phyloP scores from a whole-genome alignment of 2,797 vertebrate species.

The Amblyopsis hoosieri region DNA sequence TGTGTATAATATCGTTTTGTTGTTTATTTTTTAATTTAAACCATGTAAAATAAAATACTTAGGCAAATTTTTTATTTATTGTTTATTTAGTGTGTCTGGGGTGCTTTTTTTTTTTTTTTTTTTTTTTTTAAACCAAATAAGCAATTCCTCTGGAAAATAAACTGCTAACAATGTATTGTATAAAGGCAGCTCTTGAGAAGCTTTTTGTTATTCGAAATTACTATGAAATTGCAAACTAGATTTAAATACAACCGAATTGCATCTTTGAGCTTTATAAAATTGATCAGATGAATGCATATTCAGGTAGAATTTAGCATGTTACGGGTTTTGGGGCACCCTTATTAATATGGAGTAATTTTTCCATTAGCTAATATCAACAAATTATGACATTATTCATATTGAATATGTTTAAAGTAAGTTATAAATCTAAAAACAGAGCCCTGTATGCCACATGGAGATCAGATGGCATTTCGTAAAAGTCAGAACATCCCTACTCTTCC shows the following conservation, averaged over 20 bases:
- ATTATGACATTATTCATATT: not conserved
- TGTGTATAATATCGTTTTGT: not conserved
- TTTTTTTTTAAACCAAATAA: not conserved
- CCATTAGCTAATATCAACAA: no score
- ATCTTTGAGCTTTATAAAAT: constrained; percentile 12
- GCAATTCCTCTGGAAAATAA: not conserved
- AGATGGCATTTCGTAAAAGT: constrained; percentile 10
- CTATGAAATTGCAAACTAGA: constrained; percentile 4
- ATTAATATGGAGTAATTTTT: no score
- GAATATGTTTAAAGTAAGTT: constrained; percentile 1
- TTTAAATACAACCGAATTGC: constrained; percentile 1
- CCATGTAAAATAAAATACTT: not conserved
- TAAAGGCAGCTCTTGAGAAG: no score
- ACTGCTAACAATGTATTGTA: not conserved
- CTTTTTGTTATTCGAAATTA: constrained; percentile 9
- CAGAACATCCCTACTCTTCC: constrained; percentile 10
- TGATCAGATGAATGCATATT: constrained; percentile 5
- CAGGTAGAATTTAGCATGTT: not conserved
- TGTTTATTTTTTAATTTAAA: no score
- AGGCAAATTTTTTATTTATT: not conserved
- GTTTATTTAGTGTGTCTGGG: not conserved
- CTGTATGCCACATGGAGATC: constrained; percentile 11
- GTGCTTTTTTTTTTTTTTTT: not conserved
- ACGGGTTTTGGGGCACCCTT: no score
- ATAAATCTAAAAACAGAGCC: constrained; percentile 10